Base-by-base conservation (phyloP, 1,140 invertebrate species). In the Branchinecta lynchi region DNA sequence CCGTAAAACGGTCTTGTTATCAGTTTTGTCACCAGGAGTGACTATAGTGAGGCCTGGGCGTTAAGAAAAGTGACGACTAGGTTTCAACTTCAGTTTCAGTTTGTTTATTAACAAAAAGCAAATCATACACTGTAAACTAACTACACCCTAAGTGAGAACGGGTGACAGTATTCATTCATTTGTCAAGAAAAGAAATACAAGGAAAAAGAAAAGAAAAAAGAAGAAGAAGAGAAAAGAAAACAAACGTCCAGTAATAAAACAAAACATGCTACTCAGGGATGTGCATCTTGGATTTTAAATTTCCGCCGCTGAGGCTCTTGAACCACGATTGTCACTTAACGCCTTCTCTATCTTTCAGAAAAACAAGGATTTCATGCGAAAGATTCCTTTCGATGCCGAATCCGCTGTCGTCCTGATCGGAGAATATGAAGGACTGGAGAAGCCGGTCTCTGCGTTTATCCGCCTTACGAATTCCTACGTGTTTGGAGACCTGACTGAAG, bases 321-420 rank as follows among this genome's bases (percentile, higher is more conserved):
- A 3, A 32, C 5, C 32, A 5, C 32, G 32, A 1, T 45, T 72
- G 15, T 72, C 20, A 45, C 3, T 44, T 70, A 65, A 45, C 70
- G 43, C 66, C 17, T 15, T 60, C 17, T 60, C 6, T 71, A 74
- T 5, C 2, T 76, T 75, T 72, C 82, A 92, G 84, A 83, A 85
- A 66, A 97, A 98, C 79, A 87, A 87, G 68, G 86, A 94, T 74
- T 98, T 98, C 75, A 94, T 97, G 92, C 84, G 90, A 60, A 98
- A 98, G 82, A 94, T 99, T 76, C 96, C 95, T n/a, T 85, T 85
- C 0, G 95, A 93, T 21, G 90, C 94, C 0, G 96, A 99, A 80
- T 93, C 95, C 3, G 92, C 92, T 67, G 98, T 98, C 78, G 96
- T 99, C 75, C 81, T 99, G 9, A 93, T 99, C 1, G 96, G 96